Conservation (phyloP, 2,888 invertebrate species). For the Callyntrura guangdongensis region DNA sequence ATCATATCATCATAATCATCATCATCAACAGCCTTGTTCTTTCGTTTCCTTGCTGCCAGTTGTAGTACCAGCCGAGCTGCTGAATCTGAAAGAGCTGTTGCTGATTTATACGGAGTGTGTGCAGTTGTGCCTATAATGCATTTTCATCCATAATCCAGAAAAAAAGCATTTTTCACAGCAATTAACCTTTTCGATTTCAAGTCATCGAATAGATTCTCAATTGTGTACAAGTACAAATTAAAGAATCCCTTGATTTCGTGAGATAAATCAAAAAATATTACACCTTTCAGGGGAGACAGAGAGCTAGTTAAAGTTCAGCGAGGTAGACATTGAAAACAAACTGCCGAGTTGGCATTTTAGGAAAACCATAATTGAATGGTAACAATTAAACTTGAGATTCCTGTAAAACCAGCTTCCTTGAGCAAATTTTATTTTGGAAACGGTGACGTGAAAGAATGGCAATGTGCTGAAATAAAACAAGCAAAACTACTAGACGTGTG, state of each 20-base stretch:
- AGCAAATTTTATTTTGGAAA: too few relatives aligned
- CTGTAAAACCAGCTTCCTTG: background rate
- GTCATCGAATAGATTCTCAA: constrained; percentile 7
- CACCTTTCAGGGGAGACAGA: background rate
- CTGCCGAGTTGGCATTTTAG: background rate
- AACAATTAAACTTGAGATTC: constrained; percentile 13
- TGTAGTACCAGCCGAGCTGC: constrained; percentile 77
- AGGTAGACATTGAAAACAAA: too few relatives aligned
- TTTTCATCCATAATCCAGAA: constrained; percentile 49
- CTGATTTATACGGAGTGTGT: constrained; percentile 53
- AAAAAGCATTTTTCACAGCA: constrained; percentile 21
- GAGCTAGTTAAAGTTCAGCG: too few relatives aligned
- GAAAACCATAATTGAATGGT: background rate
- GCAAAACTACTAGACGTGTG: too few relatives aligned
- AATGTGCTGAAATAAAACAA: too few relatives aligned
- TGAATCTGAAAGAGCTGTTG: constrained; percentile 77
- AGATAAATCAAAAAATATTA: background rate
- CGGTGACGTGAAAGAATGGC: too few relatives aligned
- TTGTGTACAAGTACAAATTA: background rate
- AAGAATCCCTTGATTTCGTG: background rate
- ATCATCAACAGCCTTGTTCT: constrained; percentile 75
- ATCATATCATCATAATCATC: constrained; percentile 76
- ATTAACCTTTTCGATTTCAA: constrained; percentile 20
- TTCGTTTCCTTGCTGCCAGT: constrained; percentile 78
- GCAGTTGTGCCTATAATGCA: constrained; percentile 3